phyloP scores from a whole-genome alignment of 2,797 vertebrate genomes.

The Scolopax bukidnonensis region DNA sequence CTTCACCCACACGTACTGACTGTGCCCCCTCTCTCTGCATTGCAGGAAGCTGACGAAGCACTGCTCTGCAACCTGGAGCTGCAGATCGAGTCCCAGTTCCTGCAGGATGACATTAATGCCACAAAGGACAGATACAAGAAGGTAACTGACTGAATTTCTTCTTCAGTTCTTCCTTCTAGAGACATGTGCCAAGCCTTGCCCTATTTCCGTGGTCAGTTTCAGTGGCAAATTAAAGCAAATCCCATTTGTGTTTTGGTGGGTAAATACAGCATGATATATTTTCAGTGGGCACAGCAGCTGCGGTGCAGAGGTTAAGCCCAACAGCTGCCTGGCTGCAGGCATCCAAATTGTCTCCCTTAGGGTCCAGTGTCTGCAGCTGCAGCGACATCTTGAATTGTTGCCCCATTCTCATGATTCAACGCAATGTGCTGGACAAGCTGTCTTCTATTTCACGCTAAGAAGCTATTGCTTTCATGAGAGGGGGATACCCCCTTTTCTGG shows the following conservation, averaged over 20 bases:
- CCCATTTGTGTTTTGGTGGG: background rate
- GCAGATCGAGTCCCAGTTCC: constrained; percentile 93
- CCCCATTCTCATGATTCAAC: background rate
- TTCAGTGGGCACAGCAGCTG: background rate
- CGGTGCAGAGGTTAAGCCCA: background rate
- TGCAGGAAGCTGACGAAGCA: constrained; percentile 89
- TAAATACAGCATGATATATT: background rate
- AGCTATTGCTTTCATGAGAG: background rate
- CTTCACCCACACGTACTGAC: background rate
- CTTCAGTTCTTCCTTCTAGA: background rate
- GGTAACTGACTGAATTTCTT: constrained; percentile 74
- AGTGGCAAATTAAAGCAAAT: background rate
- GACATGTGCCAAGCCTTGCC: background rate
- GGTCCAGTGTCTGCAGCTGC: background rate
- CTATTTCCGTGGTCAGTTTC: background rate
- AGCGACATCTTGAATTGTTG: background rate
- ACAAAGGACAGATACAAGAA: constrained; percentile 94
- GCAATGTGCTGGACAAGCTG: background rate
- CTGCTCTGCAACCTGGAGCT: constrained; percentile 90
- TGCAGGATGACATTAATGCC: constrained; percentile 92
- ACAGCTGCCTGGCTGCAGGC: background rate
- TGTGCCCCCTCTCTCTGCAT: background rate
- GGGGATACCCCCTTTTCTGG: background rate
- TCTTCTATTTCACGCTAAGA: background rate
- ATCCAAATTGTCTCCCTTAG: background rate